phyloP scores from a whole-genome alignment of 2,888 invertebrate genomes.

The Tachina fera region DNA sequence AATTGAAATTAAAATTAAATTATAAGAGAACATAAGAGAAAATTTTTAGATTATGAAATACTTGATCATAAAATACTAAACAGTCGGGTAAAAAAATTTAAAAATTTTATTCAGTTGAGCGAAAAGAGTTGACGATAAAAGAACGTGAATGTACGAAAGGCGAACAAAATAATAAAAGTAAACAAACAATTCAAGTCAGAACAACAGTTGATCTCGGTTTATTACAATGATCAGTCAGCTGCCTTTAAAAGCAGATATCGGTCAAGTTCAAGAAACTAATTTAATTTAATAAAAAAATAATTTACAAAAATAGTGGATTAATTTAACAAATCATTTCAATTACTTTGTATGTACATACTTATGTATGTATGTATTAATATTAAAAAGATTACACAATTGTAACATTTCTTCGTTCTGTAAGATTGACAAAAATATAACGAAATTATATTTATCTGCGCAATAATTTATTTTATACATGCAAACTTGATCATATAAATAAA shows the following conservation, averaged over 20 bases:
- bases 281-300: conserved; percentile 36
- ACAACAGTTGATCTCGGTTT: conserved; percentile 19
- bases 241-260: conserved; percentile 44
- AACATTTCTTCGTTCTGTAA: conserved; percentile 39
- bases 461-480: conserved; percentile 39
- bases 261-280: conserved; percentile 69
- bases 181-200: neutral
- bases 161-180: neutral
- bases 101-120: conserved; percentile 48
- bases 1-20: conserved; percentile 13
- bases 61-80: conserved; percentile 45
- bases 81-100: too few relatives aligned
- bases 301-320: neutral
- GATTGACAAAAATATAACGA: conserved; percentile 3
- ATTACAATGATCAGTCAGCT: conserved; percentile 46
- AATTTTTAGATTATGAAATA: neutral
- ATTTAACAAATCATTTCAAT: conserved; percentile 19
- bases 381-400: conserved; percentile 31
- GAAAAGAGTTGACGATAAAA: conserved; percentile 42
- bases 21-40: conserved; percentile 41
- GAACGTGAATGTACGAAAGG: neutral
- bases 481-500: conserved; percentile 29
- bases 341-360: neutral
- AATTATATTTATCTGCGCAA: conserved; percentile 54
- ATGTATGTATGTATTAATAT: neutral